Percentiles rank a stretch among this genome's conserved stretches.
phyloP scores from a whole-genome alignment of 1,140 invertebrate genomes.

The Drosophila lacertosa region DNA sequence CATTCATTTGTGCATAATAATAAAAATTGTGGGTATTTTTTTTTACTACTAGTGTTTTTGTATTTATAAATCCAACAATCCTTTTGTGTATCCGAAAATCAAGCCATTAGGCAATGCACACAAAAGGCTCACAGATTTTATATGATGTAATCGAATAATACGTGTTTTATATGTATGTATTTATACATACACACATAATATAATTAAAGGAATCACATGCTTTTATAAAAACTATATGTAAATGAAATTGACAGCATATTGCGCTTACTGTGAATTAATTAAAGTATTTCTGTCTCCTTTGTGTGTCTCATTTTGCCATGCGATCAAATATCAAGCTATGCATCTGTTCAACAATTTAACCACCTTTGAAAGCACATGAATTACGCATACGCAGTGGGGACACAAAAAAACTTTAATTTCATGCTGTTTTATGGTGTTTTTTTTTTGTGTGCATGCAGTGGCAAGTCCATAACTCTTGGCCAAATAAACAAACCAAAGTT shows the following conservation, averaged over 20 bases:
- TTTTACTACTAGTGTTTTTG: neutral
- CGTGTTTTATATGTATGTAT: too few relatives aligned
- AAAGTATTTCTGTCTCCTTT: too few relatives aligned
- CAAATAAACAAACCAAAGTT: conserved; percentile 74
- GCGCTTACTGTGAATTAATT: too few relatives aligned
- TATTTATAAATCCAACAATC: neutral
- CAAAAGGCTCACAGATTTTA: too few relatives aligned
- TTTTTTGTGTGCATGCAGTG: neutral
- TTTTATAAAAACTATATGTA: too few relatives aligned
- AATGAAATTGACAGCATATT: too few relatives aligned
- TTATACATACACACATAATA: too few relatives aligned
- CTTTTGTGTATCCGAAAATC: neutral
- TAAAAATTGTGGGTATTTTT: too few relatives aligned
- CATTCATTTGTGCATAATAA: conserved; percentile 13
- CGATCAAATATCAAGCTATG: neutral
- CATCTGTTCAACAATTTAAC: neutral
- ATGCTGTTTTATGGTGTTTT: conserved; percentile 30
- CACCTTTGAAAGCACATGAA: neutral
- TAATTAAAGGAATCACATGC: too few relatives aligned
- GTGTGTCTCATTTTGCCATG: neutral
- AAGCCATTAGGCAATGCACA: too few relatives aligned
- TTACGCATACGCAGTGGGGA: conserved; percentile 15
- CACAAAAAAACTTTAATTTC: conserved; percentile 17
- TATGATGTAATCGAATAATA: too few relatives aligned
- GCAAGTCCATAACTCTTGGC: conserved; percentile 61